Base-by-base conservation (phyloP, 2,113 vertebrate species). In the Eidolon helvum region DNA sequence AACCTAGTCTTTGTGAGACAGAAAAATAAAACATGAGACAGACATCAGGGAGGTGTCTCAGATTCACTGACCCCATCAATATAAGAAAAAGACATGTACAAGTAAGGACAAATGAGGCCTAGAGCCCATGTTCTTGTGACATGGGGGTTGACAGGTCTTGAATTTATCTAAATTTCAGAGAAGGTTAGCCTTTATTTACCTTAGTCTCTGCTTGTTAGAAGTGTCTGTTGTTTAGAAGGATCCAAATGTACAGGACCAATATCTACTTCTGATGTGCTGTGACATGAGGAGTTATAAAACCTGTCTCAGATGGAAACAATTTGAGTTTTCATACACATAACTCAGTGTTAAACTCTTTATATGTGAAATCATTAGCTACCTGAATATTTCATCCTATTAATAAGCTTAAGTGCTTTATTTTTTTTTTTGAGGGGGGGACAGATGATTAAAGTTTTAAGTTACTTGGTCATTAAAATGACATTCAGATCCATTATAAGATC, bases 1-100 rank as follows among this genome's bases (percentile, higher is more conserved):
- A 91, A 93, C 43, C 19, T 63, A 2, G 26, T 50, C 53, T 93
- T n/a, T 80, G 1, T 55, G 87, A 82, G 16, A 35, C 5, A 57
- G 55, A 93, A 95, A 55, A 93, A 65, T 88, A 59, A 87, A 83
- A 93, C 10, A 79, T 2, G 21, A 21, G 26, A 63, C 35, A 80
- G 15, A 57, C 10, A 79, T 57, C 79, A 79, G 2, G 61, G 33
- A 90, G 4, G 6, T 77, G 28, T 24, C 22, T 93, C 18, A 53
- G 9, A 48, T 69, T 80, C 59, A 48, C 5, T 38, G 14, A 87
- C 15, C 14, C 15, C 50, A 21, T 6, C 33, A 48, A 57, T 53
- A 10, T 26, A 35, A 74, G 11, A 40, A 90, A 94, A 94, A 33
- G 4, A 24, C 59, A 71, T 87, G 89, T 86, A 74, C 2, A 69